A percentile compares a stretch with the other conserved stretches of the same genome.
phyloP scores from a whole-genome alignment of 2,113 vertebrate species.

The Macrotus californicus region DNA sequence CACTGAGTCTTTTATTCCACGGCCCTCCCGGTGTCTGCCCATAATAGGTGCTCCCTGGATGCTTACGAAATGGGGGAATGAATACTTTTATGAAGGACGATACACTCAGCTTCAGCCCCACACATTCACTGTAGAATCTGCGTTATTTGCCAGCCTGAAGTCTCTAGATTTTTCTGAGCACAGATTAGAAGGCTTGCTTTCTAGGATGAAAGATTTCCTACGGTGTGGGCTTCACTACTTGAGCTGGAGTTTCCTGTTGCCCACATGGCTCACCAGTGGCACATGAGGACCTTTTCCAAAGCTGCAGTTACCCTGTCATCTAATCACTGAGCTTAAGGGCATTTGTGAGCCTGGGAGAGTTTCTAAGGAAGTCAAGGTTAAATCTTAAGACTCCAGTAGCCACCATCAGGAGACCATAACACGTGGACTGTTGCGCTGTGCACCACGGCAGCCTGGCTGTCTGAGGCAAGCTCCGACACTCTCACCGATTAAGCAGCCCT shows the following conservation, averaged over 20 bases:
- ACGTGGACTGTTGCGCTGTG: not conserved
- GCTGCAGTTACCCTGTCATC: not conserved
- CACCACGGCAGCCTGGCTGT: not conserved
- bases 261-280: not conserved
- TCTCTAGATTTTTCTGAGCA: not conserved
- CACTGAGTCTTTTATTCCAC: not conserved
- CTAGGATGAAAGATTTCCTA: not conserved
- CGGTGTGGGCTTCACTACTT: not conserved
- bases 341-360: not conserved
- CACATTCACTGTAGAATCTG: not conserved
- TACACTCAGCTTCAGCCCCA: not conserved
- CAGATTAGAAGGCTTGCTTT: not conserved
- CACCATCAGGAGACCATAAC: not conserved
- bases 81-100: not conserved
- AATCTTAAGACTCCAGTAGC: not conserved
- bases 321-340: not conserved
- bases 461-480: not conserved
- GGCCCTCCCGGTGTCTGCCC: not conserved
- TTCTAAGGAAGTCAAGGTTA: not conserved
- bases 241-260: not conserved
- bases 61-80: not conserved
- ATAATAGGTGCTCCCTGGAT: not conserved
- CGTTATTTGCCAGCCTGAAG: not conserved
- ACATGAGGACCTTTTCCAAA: not conserved
- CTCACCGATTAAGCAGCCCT: not conserved